Evolutionary conservation across 2,888 invertebrate genomes (phyloP).

Genomic region (Hesperia comma): DNA sequence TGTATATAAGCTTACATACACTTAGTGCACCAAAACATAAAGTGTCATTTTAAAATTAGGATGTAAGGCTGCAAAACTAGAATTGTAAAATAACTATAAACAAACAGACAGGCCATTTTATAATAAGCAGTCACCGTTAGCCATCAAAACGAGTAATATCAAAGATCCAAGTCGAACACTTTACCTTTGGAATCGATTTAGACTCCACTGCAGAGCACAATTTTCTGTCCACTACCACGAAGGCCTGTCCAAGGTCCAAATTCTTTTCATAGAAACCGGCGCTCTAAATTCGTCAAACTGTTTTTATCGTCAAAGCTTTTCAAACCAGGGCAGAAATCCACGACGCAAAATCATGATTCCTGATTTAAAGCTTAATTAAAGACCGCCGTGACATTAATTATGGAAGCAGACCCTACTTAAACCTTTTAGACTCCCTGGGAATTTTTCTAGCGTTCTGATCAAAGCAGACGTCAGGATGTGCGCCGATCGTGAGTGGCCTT

Average conservation of each 20-base stretch:
- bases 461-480: constrained; percentile 15
- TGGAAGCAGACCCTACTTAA: constrained; percentile 24
- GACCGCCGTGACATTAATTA: constrained; percentile 28
- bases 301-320: constrained; percentile 10
- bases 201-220: no score
- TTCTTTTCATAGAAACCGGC: not conserved
- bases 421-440: constrained; percentile 7
- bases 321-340: constrained; percentile 20
- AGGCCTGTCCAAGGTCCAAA: not conserved
- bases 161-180: no score
- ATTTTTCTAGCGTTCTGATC: constrained; percentile 22
- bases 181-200: no score
- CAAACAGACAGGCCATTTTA: no score
- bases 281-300: not conserved
- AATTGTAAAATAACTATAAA: no score
- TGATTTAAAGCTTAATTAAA: constrained; percentile 26
- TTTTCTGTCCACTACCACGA: no score
- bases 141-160: no score
- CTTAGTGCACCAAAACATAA: no score
- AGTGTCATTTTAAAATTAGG: no score
- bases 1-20: no score
- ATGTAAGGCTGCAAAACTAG: no score
- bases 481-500: constrained; percentile 21
- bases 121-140: no score
- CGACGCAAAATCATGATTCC: constrained; percentile 12